A percentile compares a stretch with the other conserved stretches of the same genome.
These are phyloP conservation scores for Burhinus bistriatus DNA, from an alignment of 2,113 vertebrate species.

Conservation along the genomic window DNA sequence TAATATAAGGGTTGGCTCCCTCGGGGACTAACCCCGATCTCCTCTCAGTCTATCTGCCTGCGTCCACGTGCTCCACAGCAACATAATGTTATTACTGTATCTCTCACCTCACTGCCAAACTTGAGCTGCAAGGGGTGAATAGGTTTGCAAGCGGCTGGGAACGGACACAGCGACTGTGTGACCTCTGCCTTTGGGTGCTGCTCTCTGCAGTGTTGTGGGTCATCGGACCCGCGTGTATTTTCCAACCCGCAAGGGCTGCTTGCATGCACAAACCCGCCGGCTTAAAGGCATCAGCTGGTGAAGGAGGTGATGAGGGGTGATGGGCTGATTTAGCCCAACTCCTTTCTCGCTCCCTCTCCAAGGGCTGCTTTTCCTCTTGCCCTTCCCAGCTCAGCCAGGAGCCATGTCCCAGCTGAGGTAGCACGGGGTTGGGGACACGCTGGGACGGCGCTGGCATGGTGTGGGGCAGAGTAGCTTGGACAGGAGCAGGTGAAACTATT, in stretches of 20 bases:
- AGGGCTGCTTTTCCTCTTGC: background rate
- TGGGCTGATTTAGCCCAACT: background rate
- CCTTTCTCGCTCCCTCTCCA: background rate
- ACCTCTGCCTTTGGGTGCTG: background rate
- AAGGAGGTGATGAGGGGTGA: background rate
- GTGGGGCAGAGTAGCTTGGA: background rate
- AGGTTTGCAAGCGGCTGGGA: background rate
- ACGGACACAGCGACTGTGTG: rapidly evolving
- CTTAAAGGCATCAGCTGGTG: background rate
- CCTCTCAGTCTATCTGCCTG: background rate
- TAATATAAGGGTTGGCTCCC: background rate
- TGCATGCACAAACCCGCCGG: rapidly evolving
- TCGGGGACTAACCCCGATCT: rapidly evolving
- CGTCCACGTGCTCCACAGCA: rapidly evolving
- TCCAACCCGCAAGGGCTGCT: background rate
- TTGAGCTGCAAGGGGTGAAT: background rate
- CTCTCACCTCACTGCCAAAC: rapidly evolving
- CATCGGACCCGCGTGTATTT: rapidly evolving
- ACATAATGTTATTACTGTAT: rapidly evolving
- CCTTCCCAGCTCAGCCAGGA: background rate
- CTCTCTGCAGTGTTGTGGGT: background rate
- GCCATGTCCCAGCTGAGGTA: background rate
- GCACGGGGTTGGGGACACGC: rapidly evolving
- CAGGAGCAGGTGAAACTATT: background rate
- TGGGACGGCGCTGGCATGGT: rapidly evolving